phyloP scores from a whole-genome alignment of 23 tunicate species.

The Diplosoma virens region DNA sequence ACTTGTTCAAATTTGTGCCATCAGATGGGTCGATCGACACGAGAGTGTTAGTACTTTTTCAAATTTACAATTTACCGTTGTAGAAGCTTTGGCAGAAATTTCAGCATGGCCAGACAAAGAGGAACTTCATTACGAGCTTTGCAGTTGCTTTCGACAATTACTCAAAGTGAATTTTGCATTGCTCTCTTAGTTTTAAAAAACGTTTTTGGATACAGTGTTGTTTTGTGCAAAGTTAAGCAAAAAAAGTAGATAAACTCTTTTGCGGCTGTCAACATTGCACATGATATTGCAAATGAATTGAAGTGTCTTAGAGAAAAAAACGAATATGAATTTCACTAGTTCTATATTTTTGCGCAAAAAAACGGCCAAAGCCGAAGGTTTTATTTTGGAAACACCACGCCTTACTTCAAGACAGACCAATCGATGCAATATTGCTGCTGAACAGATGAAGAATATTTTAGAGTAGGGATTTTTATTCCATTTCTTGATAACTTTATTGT shows the following conservation, averaged over 20 bases:
- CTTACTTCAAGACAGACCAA: neutral
- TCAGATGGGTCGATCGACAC: neutral
- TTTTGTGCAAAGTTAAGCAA: neutral
- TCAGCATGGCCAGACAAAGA: neutral
- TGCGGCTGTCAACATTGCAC: neutral
- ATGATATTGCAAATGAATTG: neutral
- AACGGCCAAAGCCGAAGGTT: neutral
- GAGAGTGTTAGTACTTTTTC: neutral
- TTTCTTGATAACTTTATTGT: neutral
- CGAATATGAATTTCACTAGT: neutral
- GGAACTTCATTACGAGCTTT: neutral
- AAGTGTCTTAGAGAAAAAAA: neutral
- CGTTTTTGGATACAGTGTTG: neutral
- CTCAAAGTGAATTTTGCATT: neutral
- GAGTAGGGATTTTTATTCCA: neutral
- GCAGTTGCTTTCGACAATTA: neutral
- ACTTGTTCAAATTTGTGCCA: neutral
- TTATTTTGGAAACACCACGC: neutral
- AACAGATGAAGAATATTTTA: neutral
- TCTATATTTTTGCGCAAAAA: neutral
- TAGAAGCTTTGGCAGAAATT: neutral
- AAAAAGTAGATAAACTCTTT: neutral
- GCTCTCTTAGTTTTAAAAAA: neutral
- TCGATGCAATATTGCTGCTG: neutral
- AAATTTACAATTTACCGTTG: neutral